Evolutionary conservation across 2,888 invertebrate genomes (phyloP).

Genomic region (Watsonalla cultraria): DNA sequence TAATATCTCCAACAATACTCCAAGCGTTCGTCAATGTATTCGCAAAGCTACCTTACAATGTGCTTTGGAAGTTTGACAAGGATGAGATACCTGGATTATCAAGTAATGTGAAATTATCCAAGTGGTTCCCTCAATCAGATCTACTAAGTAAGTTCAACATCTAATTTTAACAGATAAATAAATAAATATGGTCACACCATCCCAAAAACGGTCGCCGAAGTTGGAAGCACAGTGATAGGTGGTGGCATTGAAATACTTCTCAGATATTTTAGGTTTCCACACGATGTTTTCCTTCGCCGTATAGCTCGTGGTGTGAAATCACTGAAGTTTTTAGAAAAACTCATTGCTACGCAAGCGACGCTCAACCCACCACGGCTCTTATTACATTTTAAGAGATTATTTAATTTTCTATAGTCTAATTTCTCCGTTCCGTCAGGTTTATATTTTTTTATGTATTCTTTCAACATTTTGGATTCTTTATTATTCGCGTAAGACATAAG

Average conservation of each 20-base stretch:
- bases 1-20: conserved; percentile 31
- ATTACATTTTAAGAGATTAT: too few relatives aligned
- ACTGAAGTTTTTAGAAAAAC: too few relatives aligned
- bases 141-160: conserved; percentile 9
- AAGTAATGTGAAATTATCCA: conserved; percentile 32
- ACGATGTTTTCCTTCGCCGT: too few relatives aligned
- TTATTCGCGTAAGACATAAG: too few relatives aligned
- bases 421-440: too few relatives aligned
- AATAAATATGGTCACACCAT: not conserved
- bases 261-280: not conserved
- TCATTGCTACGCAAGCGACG: not conserved
- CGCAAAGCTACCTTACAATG: conserved; percentile 43
- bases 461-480: too few relatives aligned
- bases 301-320: too few relatives aligned
- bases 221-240: too few relatives aligned
- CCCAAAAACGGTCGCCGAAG: too few relatives aligned
- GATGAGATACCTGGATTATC: conserved; percentile 31
- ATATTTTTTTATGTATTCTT: too few relatives aligned
- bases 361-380: not conserved
- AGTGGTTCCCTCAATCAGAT: conserved; percentile 10
- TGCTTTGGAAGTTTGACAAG: conserved; percentile 54
- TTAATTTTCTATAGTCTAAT: too few relatives aligned
- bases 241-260: not conserved
- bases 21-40: conserved; percentile 41
- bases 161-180: not conserved